phyloP scores from a whole-genome alignment of 2,113 vertebrate species.

The Microcebus tavaratra region DNA sequence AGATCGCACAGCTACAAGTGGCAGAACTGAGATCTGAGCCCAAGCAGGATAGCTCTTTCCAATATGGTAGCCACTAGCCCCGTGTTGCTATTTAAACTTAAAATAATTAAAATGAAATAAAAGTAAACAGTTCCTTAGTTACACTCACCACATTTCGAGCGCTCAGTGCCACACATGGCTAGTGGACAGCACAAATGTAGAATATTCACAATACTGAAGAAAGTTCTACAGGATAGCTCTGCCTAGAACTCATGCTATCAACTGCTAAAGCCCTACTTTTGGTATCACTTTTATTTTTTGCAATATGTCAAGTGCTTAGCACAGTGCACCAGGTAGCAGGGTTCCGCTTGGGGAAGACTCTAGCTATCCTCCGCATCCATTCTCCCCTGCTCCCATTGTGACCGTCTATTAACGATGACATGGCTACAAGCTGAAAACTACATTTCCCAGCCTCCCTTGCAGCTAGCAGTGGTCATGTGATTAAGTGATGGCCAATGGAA shows the following conservation, averaged over 20 bases:
- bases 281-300: neutral
- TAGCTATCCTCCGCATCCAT: neutral
- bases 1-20: neutral
- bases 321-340: neutral
- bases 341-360: neutral
- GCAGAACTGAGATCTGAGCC: neutral
- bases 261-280: neutral
- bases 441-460: neutral
- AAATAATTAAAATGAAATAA: neutral
- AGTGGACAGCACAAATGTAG: neutral
- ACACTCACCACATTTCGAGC: neutral
- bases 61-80: neutral
- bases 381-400: neutral
- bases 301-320: neutral
- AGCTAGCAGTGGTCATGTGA: neutral
- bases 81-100: neutral
- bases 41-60: neutral
- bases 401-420: neutral
- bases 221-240: neutral
- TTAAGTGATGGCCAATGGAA: neutral
- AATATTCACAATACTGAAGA: neutral
- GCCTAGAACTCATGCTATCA: neutral
- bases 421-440: neutral
- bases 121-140: neutral
- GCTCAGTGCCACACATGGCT: neutral